Evolutionary conservation across 2,888 invertebrate species (phyloP), one percentile per base, ranked within the genome.

Genomic region (Leptopilina syphax): DNA sequence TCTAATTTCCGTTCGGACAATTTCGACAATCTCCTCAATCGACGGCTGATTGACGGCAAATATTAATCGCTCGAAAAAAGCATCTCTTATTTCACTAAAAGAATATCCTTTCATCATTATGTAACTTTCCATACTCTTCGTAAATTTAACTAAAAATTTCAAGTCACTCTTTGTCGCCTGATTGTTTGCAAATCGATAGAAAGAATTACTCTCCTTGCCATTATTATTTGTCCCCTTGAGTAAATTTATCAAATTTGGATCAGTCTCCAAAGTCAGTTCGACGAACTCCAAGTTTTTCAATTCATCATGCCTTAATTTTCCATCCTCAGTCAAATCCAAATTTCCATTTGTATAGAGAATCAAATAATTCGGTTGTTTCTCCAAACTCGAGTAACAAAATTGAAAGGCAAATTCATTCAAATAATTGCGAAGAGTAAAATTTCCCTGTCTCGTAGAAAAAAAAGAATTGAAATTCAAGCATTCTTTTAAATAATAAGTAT

Each of bases 281-380:
- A 77, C 8, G 47, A 80, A 80, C 8, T 77, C 77, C 18, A 66
- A 8, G 7, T 44, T 41, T 41, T 41, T 3, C 3, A 34, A 34
- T 34, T 34, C 34, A 4, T 34, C 34, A 4, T 82, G n/a, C 79
- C 68, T 85, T 70, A 86, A 85, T 67, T 82, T 70, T 76, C 82
- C 83, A 73, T 85, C 81, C 83, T 84, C 68, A 77, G 85, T 83
- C 77, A 87, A 79, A 79, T 85, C 84, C 10, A 87, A 83, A 50
- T 82, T 65, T 84, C 84, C 82, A 83, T 87, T 87, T 67, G 85
- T 85, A 83, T 85, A 87, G 41, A 87, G 57, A 81, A 86, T 81
- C 81, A 87, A 83, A 81, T 86, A 83, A 82, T 86, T 79, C 81
- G 85, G 76, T 81, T 66, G 57, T 13, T 83, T 84, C 82, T 34